Evolutionary conservation across 2,113 vertebrate genomes (phyloP).

Genomic region (Aphyosemion australe): DNA sequence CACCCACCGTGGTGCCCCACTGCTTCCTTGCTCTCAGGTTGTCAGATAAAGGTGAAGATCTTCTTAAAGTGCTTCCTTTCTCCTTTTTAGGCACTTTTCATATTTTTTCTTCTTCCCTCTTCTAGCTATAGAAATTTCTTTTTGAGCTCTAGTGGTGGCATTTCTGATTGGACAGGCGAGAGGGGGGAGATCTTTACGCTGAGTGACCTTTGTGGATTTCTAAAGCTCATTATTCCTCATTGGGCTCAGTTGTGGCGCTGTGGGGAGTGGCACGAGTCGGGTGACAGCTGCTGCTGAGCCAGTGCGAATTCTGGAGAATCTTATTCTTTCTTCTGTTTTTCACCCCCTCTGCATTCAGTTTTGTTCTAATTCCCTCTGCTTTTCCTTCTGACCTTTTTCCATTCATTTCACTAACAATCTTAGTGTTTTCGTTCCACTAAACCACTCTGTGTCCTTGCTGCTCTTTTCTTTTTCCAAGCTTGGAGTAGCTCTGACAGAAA

Average conservation of each 20-base stretch:
- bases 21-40: slow-evolving; percentile 56
- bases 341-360: slow-evolving; percentile 1
- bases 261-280: slow-evolving; percentile 54
- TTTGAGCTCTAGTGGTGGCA: slow-evolving; percentile 53
- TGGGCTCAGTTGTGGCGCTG: slow-evolving; percentile 56
- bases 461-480: neutral
- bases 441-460: neutral
- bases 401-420: slow-evolving; percentile 24
- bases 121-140: slow-evolving; percentile 55
- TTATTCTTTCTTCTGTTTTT: slow-evolving; percentile 17
- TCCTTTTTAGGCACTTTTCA: slow-evolving; percentile 6
- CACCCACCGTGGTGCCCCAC: slow-evolving; percentile 39
- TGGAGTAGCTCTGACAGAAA: slow-evolving; percentile 4
- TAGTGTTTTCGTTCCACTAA: slow-evolving; percentile 27
- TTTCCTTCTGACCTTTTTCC: slow-evolving; percentile 46
- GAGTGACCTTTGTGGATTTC: slow-evolving; percentile 76
- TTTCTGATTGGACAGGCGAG: slow-evolving; percentile 61
- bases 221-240: slow-evolving; percentile 78
- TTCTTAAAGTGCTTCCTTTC: slow-evolving; percentile 55
- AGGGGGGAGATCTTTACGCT: slow-evolving; percentile 60
- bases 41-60: slow-evolving; percentile 72
- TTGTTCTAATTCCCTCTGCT: slow-evolving; percentile 34
- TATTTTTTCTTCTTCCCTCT: slow-evolving; percentile 10
- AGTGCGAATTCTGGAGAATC: slow-evolving; percentile 39
- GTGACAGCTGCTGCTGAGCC: slow-evolving; percentile 58